Base-by-base conservation (phyloP, 2,888 invertebrate genomes). In the Nudaria mundana region DNA sequence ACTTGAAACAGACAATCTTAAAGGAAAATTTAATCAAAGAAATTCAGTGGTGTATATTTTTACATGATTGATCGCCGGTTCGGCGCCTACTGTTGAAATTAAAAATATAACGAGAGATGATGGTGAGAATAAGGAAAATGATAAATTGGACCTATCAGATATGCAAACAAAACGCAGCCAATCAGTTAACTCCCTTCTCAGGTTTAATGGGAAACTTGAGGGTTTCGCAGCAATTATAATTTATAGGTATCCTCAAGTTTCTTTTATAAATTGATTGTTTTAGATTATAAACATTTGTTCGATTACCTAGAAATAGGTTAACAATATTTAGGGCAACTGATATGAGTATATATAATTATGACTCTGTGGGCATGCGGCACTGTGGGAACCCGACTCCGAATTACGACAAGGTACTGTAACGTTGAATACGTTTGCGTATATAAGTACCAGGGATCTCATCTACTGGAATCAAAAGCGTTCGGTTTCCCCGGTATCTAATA, bases 121-220 rank as follows among this genome's bases (percentile, higher is more conserved):
- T 12, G 11, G n/a, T 13, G n/a, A 32, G 42, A 37, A 44, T 37
- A 30, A 63, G 66, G 56, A 60, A 50, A 59, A 61, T 81, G 78
- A 81, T 81, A 72, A 81, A 81, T 79, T 56, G 68, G 66, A 71
- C 13, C 15, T 60, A 71, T 80, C 80, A 75, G 73, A 71, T 81
- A 77, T 71, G 67, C 77, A 74, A 76, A 80, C 72, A 71, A 73
- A 81, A 68, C 72, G 77, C 71, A 70, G 56, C 62, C 74, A 75
- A 76, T 81, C 73, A 71, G 62, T 81, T 71, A 58, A 42, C 47
- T 48, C 50, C 37, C 42, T 44, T 35, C 41, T 55, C 48, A 48
- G 35, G 36, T 44, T 59, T 63, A 56, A 58, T 54, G 56, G 49
- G 64, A 56, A 69, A 67, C 56, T 56, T 49, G 66, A 65, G 64